These are phyloP conservation scores for Malacosoma neustria DNA, from an alignment of 2,888 invertebrate genomes.

Conservation along the genomic window DNA sequence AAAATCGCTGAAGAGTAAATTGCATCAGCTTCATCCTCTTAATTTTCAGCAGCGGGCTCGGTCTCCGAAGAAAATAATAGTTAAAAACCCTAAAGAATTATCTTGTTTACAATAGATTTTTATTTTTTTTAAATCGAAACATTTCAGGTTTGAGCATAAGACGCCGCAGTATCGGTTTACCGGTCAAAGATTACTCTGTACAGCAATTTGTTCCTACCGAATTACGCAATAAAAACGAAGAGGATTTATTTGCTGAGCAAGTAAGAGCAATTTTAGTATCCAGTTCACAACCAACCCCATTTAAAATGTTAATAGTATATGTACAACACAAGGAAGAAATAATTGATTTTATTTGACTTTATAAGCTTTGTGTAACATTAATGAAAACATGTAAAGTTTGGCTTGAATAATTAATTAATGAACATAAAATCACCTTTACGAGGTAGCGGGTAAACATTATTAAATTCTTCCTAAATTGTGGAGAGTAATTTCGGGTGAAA, in stretches of 20 bases:
- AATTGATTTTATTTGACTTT: background rate
- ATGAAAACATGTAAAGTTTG: background rate
- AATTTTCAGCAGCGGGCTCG: no score
- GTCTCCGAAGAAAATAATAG: no score
- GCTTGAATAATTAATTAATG: background rate
- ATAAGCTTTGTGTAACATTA: background rate
- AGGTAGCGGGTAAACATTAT: constrained; percentile 25
- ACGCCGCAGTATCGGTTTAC: constrained; percentile 22
- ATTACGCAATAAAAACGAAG: constrained; percentile 19
- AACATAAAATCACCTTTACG: constrained; percentile 13
- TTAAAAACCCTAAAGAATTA: no score
- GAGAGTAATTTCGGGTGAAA: constrained; percentile 28
- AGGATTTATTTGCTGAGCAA: constrained; percentile 26
- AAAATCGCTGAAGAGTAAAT: no score
- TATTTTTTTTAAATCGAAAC: no score
- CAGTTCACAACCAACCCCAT: no score
- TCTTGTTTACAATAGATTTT: no score
- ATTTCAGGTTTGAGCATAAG: constrained; percentile 20
- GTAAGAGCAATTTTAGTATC: constrained; percentile 16
- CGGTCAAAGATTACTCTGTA: constrained; percentile 20
- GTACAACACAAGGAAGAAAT: no score
- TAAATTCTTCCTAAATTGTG: constrained; percentile 29
- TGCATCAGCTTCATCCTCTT: no score
- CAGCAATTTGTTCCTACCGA: constrained; percentile 19
- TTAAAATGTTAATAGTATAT: no score